Conservation (phyloP, 2,888 invertebrate species). For the Synanthedon tipuliformis region DNA sequence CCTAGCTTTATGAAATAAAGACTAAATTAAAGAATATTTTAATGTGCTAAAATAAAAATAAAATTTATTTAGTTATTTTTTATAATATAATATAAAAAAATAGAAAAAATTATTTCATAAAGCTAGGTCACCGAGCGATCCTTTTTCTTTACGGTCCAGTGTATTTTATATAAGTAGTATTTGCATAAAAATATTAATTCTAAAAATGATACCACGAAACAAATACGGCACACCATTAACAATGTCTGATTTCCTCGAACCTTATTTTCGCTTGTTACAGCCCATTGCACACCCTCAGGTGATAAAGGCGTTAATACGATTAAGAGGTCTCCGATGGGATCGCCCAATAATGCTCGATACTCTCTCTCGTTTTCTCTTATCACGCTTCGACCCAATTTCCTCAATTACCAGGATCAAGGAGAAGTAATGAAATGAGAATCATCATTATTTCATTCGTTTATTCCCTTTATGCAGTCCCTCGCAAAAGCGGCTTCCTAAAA, state of each 20-base stretch:
- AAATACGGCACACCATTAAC: slow-evolving; percentile 13
- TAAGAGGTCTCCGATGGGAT: slow-evolving; percentile 54
- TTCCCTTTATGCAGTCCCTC: slow-evolving; percentile 40
- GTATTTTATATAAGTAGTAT: not conserved
- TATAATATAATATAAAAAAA: no score
- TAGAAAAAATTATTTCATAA: no score
- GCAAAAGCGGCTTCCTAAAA: slow-evolving; percentile 41
- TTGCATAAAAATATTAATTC: not conserved
- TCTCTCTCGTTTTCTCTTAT: slow-evolving; percentile 37
- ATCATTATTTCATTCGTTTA: slow-evolving; percentile 64
- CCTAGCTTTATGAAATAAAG: no score
- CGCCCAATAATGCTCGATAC: slow-evolving; percentile 48
- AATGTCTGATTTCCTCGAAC: slow-evolving; percentile 16
- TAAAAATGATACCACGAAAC: not conserved
- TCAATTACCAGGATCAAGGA: slow-evolving; percentile 65
- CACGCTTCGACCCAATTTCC: slow-evolving; percentile 62
- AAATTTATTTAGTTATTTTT: no score
- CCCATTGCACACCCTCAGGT: slow-evolving; percentile 58
- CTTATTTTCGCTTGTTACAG: slow-evolving; percentile 34
- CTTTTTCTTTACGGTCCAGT: no score
- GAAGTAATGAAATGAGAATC: slow-evolving; percentile 67
- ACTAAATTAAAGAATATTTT: no score
- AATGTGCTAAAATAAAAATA: no score
- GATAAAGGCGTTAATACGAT: slow-evolving; percentile 63
- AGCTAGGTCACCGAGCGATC: no score